Conservation (phyloP, 2,113 vertebrate genomes). For the Zapornia atra region DNA sequence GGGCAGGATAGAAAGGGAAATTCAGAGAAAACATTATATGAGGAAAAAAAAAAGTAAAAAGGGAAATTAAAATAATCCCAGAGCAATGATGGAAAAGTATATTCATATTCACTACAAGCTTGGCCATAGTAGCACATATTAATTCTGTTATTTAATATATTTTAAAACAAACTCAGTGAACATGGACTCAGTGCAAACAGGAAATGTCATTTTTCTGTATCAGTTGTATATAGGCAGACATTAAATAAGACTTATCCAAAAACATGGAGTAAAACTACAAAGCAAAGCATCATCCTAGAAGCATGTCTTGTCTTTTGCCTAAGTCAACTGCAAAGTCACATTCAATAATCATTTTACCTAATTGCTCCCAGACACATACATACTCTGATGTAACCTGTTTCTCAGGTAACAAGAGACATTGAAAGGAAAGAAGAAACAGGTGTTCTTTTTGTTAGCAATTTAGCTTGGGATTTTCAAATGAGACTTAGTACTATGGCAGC, state of each 20-base stretch:
- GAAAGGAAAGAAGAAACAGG: neutral
- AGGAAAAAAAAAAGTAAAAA: neutral
- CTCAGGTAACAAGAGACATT: neutral
- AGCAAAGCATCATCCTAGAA: neutral
- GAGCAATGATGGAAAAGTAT: neutral
- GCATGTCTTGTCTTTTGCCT: neutral
- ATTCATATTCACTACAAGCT: neutral
- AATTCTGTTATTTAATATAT: neutral
- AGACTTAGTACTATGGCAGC: neutral
- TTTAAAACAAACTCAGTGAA: neutral
- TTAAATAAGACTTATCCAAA: slow-evolving; percentile 20
- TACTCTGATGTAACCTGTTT: neutral
- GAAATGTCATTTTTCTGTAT: neutral
- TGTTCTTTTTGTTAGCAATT: neutral
- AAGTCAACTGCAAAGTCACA: neutral
- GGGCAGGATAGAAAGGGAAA: neutral
- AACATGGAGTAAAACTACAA: neutral
- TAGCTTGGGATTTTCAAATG: neutral
- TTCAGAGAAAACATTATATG: neutral
- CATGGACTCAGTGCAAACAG: neutral
- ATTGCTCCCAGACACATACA: neutral
- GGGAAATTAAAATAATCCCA: neutral
- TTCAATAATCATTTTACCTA: neutral
- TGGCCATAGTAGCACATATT: neutral
- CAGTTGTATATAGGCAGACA: neutral